Base-by-base conservation (phyloP, 1,140 invertebrate species). In the Papilio aristodemus region DNA sequence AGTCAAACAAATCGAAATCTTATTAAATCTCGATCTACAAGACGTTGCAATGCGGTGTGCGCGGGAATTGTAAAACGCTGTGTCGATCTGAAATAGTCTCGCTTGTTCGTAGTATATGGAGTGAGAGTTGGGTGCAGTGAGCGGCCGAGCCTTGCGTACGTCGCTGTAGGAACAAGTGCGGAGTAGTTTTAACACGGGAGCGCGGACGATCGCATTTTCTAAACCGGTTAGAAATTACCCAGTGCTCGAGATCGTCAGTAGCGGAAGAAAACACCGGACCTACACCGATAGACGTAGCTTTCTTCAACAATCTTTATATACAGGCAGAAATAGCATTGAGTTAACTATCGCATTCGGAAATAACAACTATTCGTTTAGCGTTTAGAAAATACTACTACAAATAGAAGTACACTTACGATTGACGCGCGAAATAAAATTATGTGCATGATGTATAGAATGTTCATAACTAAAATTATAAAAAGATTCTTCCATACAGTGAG, bases 171-270 rank as follows among this genome's bases (percentile, higher is more conserved):
- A 66, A 62, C 59, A 62, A 62, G 59, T 75, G 69, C 69, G 66
- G 68, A 67, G 71, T 50, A 27, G 60, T 57, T 70, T 68, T 63
- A 68, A 71, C 38, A 38, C 46, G 57, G 72, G 60, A 64, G 70
- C 76, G 72, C 72, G 76, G 71, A 71, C 80, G 79, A 74, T 83
- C 79, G 82, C 77, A 83, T 90, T 91, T 90, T 91, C 88, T 91
- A 91, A 87, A 91, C 89, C 88, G 87, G 88, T 90, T 90, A 90
- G 88, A 90, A 90, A 90, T 89, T 90, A 88, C 86, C 86, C 76
- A 90, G 71, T 89, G 86, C 86, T 88, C 87, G 87, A 90, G 81
- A 86, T 90, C 80, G 74, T 81, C 76, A 79, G 78, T 84, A 81
- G 80, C 80, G 81, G 84, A 88, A 86, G 83, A 89, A 86, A 87